A percentile compares a stretch with the other conserved stretches of the same genome.
These are phyloP conservation scores for Protobothrops flavoviridis DNA, from an alignment of 2,113 vertebrate species.

Conservation along the genomic window DNA sequence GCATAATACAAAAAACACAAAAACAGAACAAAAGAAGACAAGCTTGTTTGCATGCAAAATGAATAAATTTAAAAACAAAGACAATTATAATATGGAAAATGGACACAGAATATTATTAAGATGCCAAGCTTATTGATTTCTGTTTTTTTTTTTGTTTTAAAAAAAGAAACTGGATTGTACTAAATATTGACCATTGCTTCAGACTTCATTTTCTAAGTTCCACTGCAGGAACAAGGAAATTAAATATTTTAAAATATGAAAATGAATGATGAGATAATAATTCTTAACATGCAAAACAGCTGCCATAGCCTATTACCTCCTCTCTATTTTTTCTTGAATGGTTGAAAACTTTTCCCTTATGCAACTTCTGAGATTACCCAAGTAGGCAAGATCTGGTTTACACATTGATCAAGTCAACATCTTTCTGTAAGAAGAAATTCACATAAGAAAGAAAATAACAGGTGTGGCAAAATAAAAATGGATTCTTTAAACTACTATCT, in stretches of 20 bases:
- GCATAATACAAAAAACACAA: neutral
- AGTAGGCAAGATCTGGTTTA: neutral
- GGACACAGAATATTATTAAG: neutral
- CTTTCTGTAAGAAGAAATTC: neutral
- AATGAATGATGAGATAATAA: neutral
- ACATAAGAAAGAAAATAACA: neutral
- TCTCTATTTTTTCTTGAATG: neutral
- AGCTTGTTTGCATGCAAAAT: neutral
- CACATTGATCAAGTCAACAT: neutral
- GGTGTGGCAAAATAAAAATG: neutral
- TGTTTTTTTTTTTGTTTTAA: neutral
- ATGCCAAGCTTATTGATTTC: neutral
- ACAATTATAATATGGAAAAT: rapidly evolving
- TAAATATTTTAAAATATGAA: conserved; percentile 2
- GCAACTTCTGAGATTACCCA: neutral
- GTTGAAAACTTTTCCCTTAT: neutral
- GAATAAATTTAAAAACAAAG: neutral
- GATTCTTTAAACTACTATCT: neutral
- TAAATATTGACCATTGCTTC: rapidly evolving
- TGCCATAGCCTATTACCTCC: neutral
- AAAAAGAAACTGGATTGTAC: neutral
- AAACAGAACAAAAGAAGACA: neutral
- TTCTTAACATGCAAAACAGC: neutral
- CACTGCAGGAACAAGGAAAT: conserved; percentile 2
- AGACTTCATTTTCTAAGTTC: neutral